Evolutionary conservation across 2,797 vertebrate species (phyloP).

Genomic region (Leptoclinus maculatus): DNA sequence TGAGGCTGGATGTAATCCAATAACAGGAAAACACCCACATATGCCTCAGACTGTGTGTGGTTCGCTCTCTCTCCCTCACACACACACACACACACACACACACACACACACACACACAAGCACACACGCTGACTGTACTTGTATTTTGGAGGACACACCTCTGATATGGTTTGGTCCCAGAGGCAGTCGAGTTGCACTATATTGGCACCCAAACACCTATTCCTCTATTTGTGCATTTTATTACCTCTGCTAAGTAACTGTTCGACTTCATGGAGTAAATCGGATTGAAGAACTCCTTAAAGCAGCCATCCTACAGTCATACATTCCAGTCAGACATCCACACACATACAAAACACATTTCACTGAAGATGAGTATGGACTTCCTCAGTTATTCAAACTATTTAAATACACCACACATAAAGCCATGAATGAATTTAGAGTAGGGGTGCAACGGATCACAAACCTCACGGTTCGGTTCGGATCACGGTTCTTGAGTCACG

Average conservation of each 20-base stretch:
- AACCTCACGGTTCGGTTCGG: too few relatives aligned
- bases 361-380: background rate
- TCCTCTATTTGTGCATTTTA: slow-evolving; percentile 32
- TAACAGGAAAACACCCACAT: slow-evolving; percentile 66
- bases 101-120: background rate
- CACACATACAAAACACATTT: background rate
- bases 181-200: slow-evolving; percentile 33
- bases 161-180: slow-evolving; percentile 13
- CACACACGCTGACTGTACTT: slow-evolving; percentile 11
- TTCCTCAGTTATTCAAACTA: background rate
- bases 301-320: slow-evolving; percentile 6
- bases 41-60: slow-evolving; percentile 49
- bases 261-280: slow-evolving; percentile 22
- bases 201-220: slow-evolving; percentile 35
- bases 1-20: slow-evolving; percentile 70
- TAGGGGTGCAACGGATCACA: too few relatives aligned
- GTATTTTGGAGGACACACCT: slow-evolving; percentile 33
- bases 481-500: too few relatives aligned
- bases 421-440: slow-evolving; percentile 1
- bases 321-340: background rate
- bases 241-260: slow-evolving; percentile 47
- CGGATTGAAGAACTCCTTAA: slow-evolving; percentile 32
- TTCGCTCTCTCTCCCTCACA: background rate
- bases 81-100: slow-evolving; percentile 11
- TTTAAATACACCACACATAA: background rate